A percentile compares a stretch with the other conserved stretches of the same genome.
These are phyloP conservation scores for Caracal caracal DNA, from an alignment of 2,113 vertebrate genomes.

Conservation along the genomic window DNA sequence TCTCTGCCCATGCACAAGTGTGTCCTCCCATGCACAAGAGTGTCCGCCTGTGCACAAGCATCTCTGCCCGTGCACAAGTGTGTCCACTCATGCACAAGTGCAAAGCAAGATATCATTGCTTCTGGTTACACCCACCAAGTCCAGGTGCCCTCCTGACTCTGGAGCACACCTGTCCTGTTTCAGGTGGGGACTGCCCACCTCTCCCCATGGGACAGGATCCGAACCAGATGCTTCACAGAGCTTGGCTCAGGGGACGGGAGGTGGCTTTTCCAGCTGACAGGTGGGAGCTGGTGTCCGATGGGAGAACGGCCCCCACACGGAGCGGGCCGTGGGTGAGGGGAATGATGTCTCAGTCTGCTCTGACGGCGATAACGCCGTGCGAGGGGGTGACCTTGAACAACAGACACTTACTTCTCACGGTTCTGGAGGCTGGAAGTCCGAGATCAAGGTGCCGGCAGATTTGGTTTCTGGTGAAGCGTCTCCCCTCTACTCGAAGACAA, in stretches of 20 bases:
- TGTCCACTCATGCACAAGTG: fast-evolving
- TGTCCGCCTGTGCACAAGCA: too few species aligned
- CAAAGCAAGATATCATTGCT: fast-evolving
- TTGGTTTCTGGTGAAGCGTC: not conserved
- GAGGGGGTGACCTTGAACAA: too few species aligned
- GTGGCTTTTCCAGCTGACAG: not conserved
- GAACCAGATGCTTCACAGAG: not conserved
- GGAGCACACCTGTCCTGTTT: too few species aligned
- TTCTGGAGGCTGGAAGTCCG: not conserved
- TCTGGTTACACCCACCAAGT: fast-evolving
- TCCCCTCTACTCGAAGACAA: not conserved
- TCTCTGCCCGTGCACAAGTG: too few species aligned
- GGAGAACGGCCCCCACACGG: not conserved
- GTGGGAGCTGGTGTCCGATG: not conserved
- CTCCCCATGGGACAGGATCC: not conserved
- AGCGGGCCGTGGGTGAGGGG: not conserved
- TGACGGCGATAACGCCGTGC: fast-evolving
- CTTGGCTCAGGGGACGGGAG: not conserved
- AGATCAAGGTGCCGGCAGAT: too few species aligned
- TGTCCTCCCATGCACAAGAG: too few species aligned
- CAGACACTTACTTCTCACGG: not conserved
- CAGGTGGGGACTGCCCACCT: not conserved
- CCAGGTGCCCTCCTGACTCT: fast-evolving
- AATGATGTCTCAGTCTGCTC: not conserved
- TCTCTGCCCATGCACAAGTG: too few species aligned